Evolutionary conservation across 64 coral and sea anemone genomes (phyloP), one percentile per base, ranked within the genome.

Genomic region (Dendronephthya gigantea): DNA sequence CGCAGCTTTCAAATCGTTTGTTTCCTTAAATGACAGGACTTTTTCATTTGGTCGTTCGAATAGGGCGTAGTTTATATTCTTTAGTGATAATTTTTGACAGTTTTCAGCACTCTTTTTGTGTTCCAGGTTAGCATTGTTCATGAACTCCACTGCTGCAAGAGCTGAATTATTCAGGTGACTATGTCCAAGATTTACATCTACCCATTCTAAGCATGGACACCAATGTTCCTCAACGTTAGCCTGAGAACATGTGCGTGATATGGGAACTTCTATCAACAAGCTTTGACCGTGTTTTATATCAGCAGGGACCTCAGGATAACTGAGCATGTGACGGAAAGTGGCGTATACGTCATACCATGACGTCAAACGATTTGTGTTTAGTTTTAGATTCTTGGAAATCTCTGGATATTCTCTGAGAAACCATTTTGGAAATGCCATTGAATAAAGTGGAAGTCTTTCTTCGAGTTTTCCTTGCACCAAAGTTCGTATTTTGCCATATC

Each of bases 271-370:
- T 39, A 34, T 33, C 30, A 79, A 79, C 72, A 79, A 79, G 2
- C 72, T 79, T 79, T 79, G 55, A 62, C 55, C 55, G 25, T 29
- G 72, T 79, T 29, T 79, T 33, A 79, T 0, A 0, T 79, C 22
- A 15, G 27, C 29, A 15, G 72, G 72, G 29, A 35, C 27, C 22
- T 36, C 36, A 36, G 72, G 29, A 19, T 79, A 79, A 39, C 72
- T 79, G 30, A 79, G 9, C 72, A 79, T 35, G 37, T 79, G 72
- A 39, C 12, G 72, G 36, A 79, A 79, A 17, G 72, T 79, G 37
- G 72, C 29, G 37, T 79, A 79, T 16, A 79, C 72, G 72, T 76
- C 69, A 16, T 76, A 76, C 55, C 55, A 62, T 79, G 25, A 79
- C 72, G 72, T 79, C 72, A 79, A 19, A 79, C 72, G 32, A 23